Evolutionary conservation across 2,888 invertebrate genomes (phyloP).

Genomic region (Leistus spinibarbis): DNA sequence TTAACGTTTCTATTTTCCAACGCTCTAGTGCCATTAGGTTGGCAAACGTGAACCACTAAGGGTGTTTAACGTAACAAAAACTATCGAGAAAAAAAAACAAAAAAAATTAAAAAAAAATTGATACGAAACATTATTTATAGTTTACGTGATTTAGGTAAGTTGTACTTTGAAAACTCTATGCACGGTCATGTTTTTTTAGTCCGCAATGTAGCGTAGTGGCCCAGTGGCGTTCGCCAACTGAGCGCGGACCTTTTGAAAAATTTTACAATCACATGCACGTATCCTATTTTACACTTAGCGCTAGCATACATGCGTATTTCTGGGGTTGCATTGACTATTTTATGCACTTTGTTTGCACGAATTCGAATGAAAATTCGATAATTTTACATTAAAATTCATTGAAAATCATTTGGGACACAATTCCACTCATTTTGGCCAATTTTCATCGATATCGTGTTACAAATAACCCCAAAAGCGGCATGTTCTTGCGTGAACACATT

Average conservation of each 20-base stretch:
- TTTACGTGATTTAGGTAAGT: slow-evolving; percentile 34
- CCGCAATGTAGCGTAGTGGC: slow-evolving; percentile 14
- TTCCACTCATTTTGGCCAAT: background rate
- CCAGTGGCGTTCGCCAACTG: slow-evolving; percentile 25
- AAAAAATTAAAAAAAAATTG: background rate
- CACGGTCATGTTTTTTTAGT: slow-evolving; percentile 30
- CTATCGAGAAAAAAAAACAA: slow-evolving; percentile 42
- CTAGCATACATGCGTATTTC: background rate
- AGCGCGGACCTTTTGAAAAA: slow-evolving; percentile 26
- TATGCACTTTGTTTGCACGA: background rate
- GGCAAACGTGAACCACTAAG: slow-evolving; percentile 57
- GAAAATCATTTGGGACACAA: background rate
- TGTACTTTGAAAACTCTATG: slow-evolving; percentile 20
- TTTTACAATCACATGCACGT: background rate
- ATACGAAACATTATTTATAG: background rate
- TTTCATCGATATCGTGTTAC: background rate
- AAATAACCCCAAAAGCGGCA: background rate
- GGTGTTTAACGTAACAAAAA: slow-evolving; percentile 53
- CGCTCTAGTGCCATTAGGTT: slow-evolving; percentile 55
- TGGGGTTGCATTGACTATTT: background rate
- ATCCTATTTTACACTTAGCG: background rate
- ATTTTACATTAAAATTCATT: background rate
- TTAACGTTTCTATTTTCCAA: slow-evolving; percentile 52
- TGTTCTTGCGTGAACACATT: background rate
- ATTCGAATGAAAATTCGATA: background rate